phyloP scores from a whole-genome alignment of 1,140 invertebrate genomes.

The Globodera ellingtonae region DNA sequence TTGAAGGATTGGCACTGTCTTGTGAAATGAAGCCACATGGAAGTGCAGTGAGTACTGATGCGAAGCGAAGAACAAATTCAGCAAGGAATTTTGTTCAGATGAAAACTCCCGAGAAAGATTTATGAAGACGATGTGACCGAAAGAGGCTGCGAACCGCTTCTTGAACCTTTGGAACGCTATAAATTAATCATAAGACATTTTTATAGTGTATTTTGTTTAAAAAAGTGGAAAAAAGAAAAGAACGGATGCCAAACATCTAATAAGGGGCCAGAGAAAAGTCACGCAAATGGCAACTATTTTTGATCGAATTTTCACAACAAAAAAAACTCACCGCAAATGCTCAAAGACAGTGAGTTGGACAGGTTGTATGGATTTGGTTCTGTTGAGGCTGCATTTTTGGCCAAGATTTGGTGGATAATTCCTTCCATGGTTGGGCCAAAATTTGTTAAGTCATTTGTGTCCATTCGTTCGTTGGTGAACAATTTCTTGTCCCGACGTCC shows the following conservation, averaged over 20 bases:
- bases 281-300: background rate
- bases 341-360: slow-evolving; percentile 36
- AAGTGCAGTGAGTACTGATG: slow-evolving; percentile 38
- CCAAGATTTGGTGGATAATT: slow-evolving; percentile 10
- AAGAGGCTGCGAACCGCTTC: slow-evolving; percentile 26
- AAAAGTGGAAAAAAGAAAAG: too few species aligned
- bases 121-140: slow-evolving; percentile 41
- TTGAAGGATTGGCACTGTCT: slow-evolving; percentile 46
- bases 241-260: background rate
- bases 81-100: slow-evolving; percentile 39
- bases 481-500: slow-evolving; percentile 45
- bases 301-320: background rate
- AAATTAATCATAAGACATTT: background rate
- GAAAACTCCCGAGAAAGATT: slow-evolving; percentile 42
- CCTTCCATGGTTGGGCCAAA: slow-evolving; percentile 24
- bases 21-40: slow-evolving; percentile 36
- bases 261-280: background rate
- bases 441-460: slow-evolving; percentile 5
- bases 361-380: slow-evolving; percentile 26
- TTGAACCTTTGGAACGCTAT: slow-evolving; percentile 44
- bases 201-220: background rate
- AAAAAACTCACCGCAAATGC: slow-evolving; percentile 42
- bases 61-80: slow-evolving; percentile 48
- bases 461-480: slow-evolving; percentile 18
- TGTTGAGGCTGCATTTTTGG: background rate